Conservation (phyloP, 1,140 invertebrate species). For the Andricus grossulariae region DNA sequence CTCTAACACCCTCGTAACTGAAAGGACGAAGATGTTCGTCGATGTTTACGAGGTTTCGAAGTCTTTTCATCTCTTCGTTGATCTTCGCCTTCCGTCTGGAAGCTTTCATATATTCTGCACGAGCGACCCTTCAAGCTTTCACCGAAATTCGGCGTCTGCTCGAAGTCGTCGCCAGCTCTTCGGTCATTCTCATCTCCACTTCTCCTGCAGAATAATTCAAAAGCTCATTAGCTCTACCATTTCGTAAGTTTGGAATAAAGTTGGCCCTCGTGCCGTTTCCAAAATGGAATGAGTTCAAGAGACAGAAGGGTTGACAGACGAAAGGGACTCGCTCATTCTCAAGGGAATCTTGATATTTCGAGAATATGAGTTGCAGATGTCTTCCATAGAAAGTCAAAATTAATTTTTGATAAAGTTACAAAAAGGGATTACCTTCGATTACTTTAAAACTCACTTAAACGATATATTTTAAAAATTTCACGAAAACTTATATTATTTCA, state of each 20-base stretch:
- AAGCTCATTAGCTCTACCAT: constrained; percentile 71
- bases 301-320: constrained; percentile 6
- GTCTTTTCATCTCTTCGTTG: constrained; percentile 18
- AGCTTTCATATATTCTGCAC: constrained; percentile 37
- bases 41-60: constrained; percentile 21
- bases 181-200: constrained; percentile 32
- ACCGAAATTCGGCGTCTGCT: constrained; percentile 41
- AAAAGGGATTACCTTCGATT: no score
- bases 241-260: constrained; percentile 68
- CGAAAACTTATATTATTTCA: no score
- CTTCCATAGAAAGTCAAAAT: neutral
- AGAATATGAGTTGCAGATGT: neutral
- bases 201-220: constrained; percentile 65
- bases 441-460: no score
- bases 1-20: neutral
- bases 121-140: constrained; percentile 41
- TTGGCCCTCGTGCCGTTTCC: constrained; percentile 45
- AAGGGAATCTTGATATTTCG: neutral
- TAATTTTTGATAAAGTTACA: neutral
- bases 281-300: constrained; percentile 46
- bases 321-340: neutral
- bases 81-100: constrained; percentile 23
- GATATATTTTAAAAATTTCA: no score
- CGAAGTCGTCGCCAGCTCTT: constrained; percentile 36
- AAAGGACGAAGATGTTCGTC: constrained; percentile 6